Evolutionary conservation across 2,888 invertebrate species (phyloP).

Genomic region (Drosophila greeni): DNA sequence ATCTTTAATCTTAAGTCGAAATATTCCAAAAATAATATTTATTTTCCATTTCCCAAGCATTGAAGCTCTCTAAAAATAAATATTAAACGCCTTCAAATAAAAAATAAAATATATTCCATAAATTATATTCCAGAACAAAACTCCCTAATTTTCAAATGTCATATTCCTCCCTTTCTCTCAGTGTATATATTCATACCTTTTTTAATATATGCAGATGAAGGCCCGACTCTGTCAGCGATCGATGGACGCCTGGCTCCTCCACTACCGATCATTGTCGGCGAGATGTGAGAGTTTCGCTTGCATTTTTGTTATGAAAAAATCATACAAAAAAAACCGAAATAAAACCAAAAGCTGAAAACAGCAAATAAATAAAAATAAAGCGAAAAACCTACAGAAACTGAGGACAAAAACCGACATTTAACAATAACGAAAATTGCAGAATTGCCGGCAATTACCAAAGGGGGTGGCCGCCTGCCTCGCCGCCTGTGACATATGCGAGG

Average conservation of each 20-base stretch:
- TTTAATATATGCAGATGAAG: constrained; percentile 42
- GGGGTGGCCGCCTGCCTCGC: constrained; percentile 12
- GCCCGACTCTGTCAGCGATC: constrained; percentile 35
- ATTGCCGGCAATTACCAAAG: constrained; percentile 66
- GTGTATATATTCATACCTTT: constrained; percentile 15
- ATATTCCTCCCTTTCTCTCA: background rate
- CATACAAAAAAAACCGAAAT: constrained; percentile 7
- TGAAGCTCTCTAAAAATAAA: background rate
- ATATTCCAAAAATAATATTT: background rate
- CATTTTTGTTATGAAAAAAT: constrained; percentile 24
- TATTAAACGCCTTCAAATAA: background rate
- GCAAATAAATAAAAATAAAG: constrained; percentile 21
- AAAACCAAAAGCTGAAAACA: constrained; percentile 19
- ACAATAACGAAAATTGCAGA: constrained; percentile 64
- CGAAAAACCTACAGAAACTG: constrained; percentile 6
- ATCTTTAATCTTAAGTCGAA: background rate
- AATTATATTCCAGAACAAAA: background rate
- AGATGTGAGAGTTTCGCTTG: constrained; percentile 63
- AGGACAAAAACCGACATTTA: constrained; percentile 55
- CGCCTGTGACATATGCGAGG: constrained; percentile 41
- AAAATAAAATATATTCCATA: too few relatives aligned
- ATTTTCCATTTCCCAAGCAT: background rate
- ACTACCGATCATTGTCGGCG: constrained; percentile 53
- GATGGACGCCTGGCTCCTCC: constrained; percentile 34
- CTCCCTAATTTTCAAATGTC: background rate